Base-by-base conservation (phyloP, 1,140 invertebrate genomes). In the Neodiprion virginianus region DNA sequence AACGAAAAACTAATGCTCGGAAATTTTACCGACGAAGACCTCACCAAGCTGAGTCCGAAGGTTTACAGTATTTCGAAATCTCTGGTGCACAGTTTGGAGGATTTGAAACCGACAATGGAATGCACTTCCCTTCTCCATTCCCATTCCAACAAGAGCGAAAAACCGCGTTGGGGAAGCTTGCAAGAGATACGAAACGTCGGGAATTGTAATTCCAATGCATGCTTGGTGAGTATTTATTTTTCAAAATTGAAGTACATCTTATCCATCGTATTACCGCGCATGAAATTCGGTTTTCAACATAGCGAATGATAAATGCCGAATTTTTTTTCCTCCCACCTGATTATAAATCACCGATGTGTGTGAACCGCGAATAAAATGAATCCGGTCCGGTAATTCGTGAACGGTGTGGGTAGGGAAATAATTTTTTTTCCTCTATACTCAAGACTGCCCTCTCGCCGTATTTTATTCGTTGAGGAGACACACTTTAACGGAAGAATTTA, bases 21-120 rank as follows among this genome's bases (percentile, higher is more conserved):
- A 70, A 71, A 14, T 49, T 65, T 40, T 69, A 75, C 40, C 65
- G 50, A 72, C 72, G 79, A 83, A 72, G 80, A 84, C 50, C 84
- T 85, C 71, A 82, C 89, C 72, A 91, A 91, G 82, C 81, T 91
- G 28, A 92, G 90, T 79, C 91, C 91, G 0, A 92, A 92, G 84
- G 90, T 91, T 8, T 92, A 90, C 74, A 84, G 85, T 40, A 75
- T 87, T 5, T 80, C 76, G 8, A 90, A 87, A 78, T 88, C 81
- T 0, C 85, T 88, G 66, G 86, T 85, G 10, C 89, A 90, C 68
- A 92, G 92, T 81, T 88, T 91, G 73, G 91, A 93, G 77, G 89
- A 93, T 78, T 76, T 92, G 10, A 91, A 88, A 74, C 75, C 78
- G 7, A 74, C 77, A 21, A 82, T 80, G 79, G 86, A 82, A 69